A percentile compares a stretch with the other conserved stretches of the same genome.
Evolutionary conservation across 2,113 vertebrate genomes (phyloP).

Genomic region (Corythornis madagascariensis): DNA sequence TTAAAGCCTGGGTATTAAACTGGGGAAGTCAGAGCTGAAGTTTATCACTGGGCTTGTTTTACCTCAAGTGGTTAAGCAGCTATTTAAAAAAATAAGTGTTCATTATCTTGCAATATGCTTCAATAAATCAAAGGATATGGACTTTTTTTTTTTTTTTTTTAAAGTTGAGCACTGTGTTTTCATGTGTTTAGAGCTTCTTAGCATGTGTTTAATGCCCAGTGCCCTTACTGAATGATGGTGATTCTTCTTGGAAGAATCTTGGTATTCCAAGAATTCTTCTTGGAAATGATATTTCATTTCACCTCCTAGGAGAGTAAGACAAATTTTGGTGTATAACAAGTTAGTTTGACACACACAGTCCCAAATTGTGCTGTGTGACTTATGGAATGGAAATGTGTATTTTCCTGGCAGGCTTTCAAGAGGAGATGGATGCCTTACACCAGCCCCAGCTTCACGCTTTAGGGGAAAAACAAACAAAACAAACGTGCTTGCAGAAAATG

Average conservation of each 20-base stretch:
- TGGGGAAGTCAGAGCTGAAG: not conserved
- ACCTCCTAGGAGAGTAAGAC: not conserved
- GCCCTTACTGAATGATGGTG: not conserved
- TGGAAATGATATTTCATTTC: not conserved
- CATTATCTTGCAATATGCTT: not conserved
- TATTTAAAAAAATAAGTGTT: not conserved
- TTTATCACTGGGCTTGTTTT: not conserved
- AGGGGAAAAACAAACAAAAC: not conserved
- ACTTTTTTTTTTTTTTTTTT: not conserved
- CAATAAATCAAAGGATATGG: not conserved
- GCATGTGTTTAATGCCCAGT: not conserved
- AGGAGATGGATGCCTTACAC: not conserved
- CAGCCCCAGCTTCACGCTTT: not conserved
- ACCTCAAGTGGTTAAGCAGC: not conserved
- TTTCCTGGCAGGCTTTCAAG: not conserved
- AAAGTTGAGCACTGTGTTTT: not conserved
- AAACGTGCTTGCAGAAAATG: not conserved
- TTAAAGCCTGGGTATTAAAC: not conserved
- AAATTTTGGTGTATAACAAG: not conserved
- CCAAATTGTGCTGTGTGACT: rapidly evolving
- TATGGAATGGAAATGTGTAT: not conserved
- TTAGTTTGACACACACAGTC: not conserved
- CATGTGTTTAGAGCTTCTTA: not conserved
- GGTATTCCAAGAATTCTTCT: not conserved
- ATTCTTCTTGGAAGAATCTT: not conserved